Evolutionary conservation across 2,888 invertebrate genomes (phyloP), one percentile per base, ranked within the genome.

Genomic region (Aleiodes leptofemur): DNA sequence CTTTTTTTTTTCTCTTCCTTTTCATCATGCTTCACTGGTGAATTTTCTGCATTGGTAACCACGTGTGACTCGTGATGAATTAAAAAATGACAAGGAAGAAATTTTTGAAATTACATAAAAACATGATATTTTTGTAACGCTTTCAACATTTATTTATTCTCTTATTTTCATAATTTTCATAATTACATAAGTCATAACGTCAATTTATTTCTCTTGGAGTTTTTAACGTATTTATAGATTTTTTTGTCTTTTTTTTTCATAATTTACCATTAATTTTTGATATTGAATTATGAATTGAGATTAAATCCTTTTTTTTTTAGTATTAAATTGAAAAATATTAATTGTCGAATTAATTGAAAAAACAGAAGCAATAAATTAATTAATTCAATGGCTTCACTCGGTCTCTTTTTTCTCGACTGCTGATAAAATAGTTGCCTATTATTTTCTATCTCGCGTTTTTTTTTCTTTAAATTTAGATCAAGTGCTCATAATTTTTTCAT

Each of bases 251-350:
- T 7, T 13, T 55, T 69, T 61, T 69, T 14, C 70, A 73, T 78
- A 73, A 76, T 73, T 77, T 48, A 64, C 23, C 5, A 9, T 53
- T 72, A 76, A 74, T 70, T 76, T 73, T 72, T 73, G 72, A 69
- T 74, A 73, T 76, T 79, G 73, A 75, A 77, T 76, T 69, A 77
- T 66, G 75, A 73, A 76, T 69, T 69, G 73, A 76, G 79, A 77
- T 77, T 75, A 73, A 71, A 73, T 71, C 6, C 6, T 34, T 3
- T 34, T 76, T 43, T 43, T 43, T 34, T 77, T 77, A 69, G 68
- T 73, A 74, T 74, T 70, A 69, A 29, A 64, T 64, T 64, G 64
- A 64, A 64, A 64, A 64, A 64, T 64, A 64, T 64, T 64, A 64
- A 64, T 48, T 48, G 43, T 64, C 29, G 48, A 64, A 64, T 64